Percentiles rank a stretch among this genome's conserved stretches.
Evolutionary conservation across 2,797 vertebrate genomes (phyloP).

Genomic region (Ispidina lecontei): DNA sequence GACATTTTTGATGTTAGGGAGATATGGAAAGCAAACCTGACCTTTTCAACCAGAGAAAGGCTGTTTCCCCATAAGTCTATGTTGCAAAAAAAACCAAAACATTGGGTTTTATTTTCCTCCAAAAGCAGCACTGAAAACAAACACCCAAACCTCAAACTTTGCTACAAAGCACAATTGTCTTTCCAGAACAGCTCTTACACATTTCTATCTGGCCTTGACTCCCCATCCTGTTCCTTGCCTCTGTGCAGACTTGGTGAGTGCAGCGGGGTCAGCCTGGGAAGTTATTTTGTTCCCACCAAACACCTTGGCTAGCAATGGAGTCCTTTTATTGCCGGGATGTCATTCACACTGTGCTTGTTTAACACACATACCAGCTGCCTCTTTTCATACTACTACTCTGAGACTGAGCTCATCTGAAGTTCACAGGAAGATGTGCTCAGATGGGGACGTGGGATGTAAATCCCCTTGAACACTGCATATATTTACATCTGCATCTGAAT

Average conservation of each 20-base stretch:
- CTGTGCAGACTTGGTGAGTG: not conserved
- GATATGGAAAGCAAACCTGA: slow-evolving; percentile 63
- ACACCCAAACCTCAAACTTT: slow-evolving; percentile 34
- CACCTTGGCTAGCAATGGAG: slow-evolving; percentile 45
- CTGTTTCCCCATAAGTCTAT: slow-evolving; percentile 27
- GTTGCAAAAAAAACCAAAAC: not conserved
- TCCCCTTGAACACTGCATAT: slow-evolving; percentile 5
- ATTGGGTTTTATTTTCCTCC: slow-evolving; percentile 41
- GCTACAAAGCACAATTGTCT: slow-evolving; percentile 17
- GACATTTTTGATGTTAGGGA: slow-evolving; percentile 50
- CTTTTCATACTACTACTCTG: slow-evolving; percentile 59
- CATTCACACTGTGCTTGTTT: slow-evolving; percentile 59
- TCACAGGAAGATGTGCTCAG: slow-evolving; percentile 56
- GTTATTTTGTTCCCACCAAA: slow-evolving; percentile 54
- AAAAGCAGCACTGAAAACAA: slow-evolving; percentile 23
- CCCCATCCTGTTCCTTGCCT: not conserved
- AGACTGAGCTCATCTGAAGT: slow-evolving; percentile 43
- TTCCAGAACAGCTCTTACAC: not conserved
- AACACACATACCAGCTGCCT: slow-evolving; percentile 59
- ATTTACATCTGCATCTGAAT: slow-evolving; percentile 43
- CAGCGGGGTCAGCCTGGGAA: slow-evolving; percentile 37
- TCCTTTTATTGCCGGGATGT: slow-evolving; percentile 42
- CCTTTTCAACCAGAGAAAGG: slow-evolving; percentile 51
- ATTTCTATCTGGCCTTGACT: not conserved
- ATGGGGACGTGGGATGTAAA: slow-evolving; percentile 39